Evolutionary conservation across 2,113 vertebrate species (phyloP), one percentile per base, ranked within the genome.

Genomic region (Tragelaphus imberbis): DNA sequence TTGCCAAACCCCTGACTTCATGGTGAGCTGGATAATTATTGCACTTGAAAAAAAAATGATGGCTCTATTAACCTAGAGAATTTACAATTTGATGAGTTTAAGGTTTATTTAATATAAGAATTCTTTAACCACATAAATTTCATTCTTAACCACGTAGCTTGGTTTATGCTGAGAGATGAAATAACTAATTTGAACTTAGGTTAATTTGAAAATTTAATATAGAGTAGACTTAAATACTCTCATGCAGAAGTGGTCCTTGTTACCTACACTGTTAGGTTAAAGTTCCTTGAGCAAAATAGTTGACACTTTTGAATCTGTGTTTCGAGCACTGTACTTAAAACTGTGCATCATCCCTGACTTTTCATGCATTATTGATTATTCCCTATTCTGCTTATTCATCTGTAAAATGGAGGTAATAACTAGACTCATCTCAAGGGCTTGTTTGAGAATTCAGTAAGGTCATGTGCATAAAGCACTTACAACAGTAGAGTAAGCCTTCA

Each of bases 181-280:
- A 92, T 95, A 40, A 68, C 36, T 92, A 86, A 96, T 80, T 93
- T 63, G 90, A 96, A 94, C 2, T 94, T 91, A 5, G 49, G 23
- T 85, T 85, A 90, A 96, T 95, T 96, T 96, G 63, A 81, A 97
- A 95, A 28, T 33, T n/a, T 85, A 85, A 75, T 82, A 65, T 55
- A 63, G 40, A 56, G 55, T 25, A 56, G 16, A 11, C 11, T 82
- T 88, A 84, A 92, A 53, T 44, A 51, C 28, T 61, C 53, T 80
- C 85, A 58, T 81, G 25, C 30, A 93, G 23, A 8, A 68, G 53
- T 91, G 49, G 3, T 28, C 1, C 13, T 93, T 53, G 36, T 89
- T 84, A 82, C 58, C 96, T 49, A 49, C 0, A 55, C 17, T 40
- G 14, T 75, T 87, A 33, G 17, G 82, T 91, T 91, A 82, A 93